Percentiles rank a stretch among this genome's conserved stretches.
phyloP scores from a whole-genome alignment of 35 echinoderm and acorn worm genomes.

The Ophiothrix spiculata region DNA sequence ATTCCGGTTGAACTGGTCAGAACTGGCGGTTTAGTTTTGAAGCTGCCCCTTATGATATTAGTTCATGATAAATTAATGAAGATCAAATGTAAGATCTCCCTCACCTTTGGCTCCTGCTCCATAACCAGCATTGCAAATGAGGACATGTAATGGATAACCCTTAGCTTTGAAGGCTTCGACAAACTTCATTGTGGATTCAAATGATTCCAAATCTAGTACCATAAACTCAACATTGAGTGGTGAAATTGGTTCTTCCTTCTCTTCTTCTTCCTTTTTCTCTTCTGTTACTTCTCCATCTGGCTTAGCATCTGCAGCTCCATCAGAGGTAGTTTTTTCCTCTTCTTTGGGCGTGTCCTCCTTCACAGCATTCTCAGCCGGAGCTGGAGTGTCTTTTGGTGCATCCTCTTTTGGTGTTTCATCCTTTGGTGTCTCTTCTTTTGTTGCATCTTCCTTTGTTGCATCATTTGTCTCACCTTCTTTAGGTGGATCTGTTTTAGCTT shows the following conservation, averaged over 20 bases:
- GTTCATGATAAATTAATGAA: no score
- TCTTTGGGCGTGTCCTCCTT: neutral
- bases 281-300: neutral
- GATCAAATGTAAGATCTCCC: neutral
- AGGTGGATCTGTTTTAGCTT: neutral
- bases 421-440: neutral
- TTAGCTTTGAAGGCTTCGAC: slow-evolving; percentile 26
- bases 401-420: neutral
- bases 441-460: neutral
- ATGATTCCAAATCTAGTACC: slow-evolving; percentile 25
- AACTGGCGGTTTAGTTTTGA: no score
- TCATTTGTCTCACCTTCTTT: neutral
- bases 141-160: slow-evolving; percentile 36
- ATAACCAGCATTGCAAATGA: slow-evolving; percentile 43
- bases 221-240: slow-evolving; percentile 35
- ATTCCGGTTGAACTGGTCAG: no score
- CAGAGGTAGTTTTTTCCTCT: neutral
- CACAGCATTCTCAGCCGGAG: neutral
- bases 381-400: neutral
- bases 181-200: slow-evolving; percentile 20
- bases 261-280: neutral
- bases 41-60: no score
- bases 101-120: slow-evolving; percentile 16
- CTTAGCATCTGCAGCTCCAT: neutral
- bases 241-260: neutral